Percentiles rank a stretch among this genome's conserved stretches.
Conservation (phyloP, 30 jellyfish, hydroid and myxozoan species). For the Hydra vulgaris region DNA sequence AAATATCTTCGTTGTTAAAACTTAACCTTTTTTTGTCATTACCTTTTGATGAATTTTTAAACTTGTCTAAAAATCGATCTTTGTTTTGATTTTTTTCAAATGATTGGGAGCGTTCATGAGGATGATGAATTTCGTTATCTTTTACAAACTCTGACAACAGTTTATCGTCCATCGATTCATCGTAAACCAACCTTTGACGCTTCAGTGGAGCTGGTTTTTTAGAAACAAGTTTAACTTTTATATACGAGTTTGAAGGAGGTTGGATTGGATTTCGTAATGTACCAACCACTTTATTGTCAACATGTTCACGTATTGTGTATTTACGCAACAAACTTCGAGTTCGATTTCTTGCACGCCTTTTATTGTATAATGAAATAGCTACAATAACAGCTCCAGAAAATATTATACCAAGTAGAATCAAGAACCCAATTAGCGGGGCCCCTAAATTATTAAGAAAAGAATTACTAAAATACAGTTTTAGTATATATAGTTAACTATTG, state of each 20-base stretch:
- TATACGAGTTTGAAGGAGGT: slow-evolving; percentile 26
- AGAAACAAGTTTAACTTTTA: slow-evolving; percentile 17
- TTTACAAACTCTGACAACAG: neutral
- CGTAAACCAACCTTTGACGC: neutral
- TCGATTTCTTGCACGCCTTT: neutral
- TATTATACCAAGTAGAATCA: slow-evolving; percentile 15
- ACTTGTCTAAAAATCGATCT: neutral
- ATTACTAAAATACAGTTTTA: too few species aligned
- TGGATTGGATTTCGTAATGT: slow-evolving; percentile 20
- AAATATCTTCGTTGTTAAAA: neutral
- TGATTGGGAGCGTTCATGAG: neutral
- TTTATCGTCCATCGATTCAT: neutral
- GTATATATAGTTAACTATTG: too few species aligned
- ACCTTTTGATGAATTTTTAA: neutral
- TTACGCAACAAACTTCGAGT: slow-evolving; percentile 1
- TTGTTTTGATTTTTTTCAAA: neutral
- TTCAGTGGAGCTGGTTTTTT: neutral
- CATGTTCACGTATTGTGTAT: slow-evolving; percentile 8
- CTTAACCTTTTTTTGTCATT: neutral
- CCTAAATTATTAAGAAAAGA: neutral
- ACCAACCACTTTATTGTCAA: neutral
- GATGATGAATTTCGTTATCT: neutral
- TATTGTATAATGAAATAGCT: neutral
- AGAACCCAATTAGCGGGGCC: slow-evolving; percentile 21
- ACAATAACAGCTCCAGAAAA: neutral